phyloP scores from a whole-genome alignment of 2,797 vertebrate genomes.

The Apodemus agrarius region DNA sequence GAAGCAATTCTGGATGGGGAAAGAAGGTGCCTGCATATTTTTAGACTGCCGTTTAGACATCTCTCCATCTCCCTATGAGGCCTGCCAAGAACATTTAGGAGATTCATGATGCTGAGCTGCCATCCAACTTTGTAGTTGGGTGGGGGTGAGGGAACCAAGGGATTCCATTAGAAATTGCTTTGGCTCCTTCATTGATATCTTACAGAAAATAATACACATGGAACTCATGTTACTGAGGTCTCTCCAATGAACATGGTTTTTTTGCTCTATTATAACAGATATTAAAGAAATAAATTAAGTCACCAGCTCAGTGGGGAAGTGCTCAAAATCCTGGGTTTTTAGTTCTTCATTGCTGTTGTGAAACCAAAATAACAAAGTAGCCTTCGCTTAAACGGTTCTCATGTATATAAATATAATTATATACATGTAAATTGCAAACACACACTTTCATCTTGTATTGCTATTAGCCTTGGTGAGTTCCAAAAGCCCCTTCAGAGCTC shows the following conservation, averaged over 20 bases:
- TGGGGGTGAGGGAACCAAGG: slow-evolving; percentile 74
- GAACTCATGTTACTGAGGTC: slow-evolving; percentile 81
- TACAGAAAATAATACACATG: slow-evolving; percentile 85
- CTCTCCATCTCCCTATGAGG: background rate
- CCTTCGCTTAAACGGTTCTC: slow-evolving; percentile 72
- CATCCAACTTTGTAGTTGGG: background rate
- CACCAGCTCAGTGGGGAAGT: slow-evolving; percentile 82
- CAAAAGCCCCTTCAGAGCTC: background rate
- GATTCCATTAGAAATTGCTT: slow-evolving; percentile 86
- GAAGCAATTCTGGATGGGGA: background rate
- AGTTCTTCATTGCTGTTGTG: slow-evolving; percentile 82
- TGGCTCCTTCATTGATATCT: slow-evolving; percentile 87
- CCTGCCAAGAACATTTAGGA: slow-evolving; percentile 73
- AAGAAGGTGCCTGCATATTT: slow-evolving; percentile 39
- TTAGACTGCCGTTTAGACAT: slow-evolving; percentile 21
- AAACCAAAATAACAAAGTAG: slow-evolving; percentile 81
- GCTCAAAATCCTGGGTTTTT: slow-evolving; percentile 82
- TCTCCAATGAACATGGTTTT: slow-evolving; percentile 85
- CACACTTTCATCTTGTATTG: slow-evolving; percentile 60
- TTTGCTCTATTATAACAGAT: slow-evolving; percentile 87
- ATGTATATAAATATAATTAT: slow-evolving; percentile 48
- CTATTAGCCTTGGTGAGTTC: slow-evolving; percentile 4
- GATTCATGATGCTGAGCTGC: slow-evolving; percentile 71
- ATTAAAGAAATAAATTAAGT: slow-evolving; percentile 90
- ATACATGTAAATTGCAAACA: slow-evolving; percentile 73